Conservation (phyloP, 2,797 vertebrate species). For the Characodon lateralis region DNA sequence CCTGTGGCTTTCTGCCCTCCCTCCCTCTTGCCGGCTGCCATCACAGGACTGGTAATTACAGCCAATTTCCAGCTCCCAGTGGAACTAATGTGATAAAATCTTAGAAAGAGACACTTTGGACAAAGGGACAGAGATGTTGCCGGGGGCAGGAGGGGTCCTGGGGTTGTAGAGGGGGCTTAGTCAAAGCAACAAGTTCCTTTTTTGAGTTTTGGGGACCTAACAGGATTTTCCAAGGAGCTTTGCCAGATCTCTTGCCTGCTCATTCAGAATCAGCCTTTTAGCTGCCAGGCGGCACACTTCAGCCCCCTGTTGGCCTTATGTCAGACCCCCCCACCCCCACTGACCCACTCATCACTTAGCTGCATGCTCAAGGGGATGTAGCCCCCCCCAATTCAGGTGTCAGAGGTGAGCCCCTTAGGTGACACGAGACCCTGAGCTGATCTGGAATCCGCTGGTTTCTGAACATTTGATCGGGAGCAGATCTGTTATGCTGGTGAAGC, state of each 20-base stretch:
- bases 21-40: not conserved
- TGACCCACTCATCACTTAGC: slow-evolving; percentile 22
- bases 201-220: slow-evolving; percentile 79
- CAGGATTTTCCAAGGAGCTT: slow-evolving; percentile 93
- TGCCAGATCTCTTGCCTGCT: slow-evolving; percentile 85
- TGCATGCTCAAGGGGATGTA: slow-evolving; percentile 12
- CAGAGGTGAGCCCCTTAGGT: slow-evolving; percentile 27
- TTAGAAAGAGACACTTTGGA: slow-evolving; percentile 67
- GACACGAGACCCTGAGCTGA: not conserved
- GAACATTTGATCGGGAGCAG: not conserved
- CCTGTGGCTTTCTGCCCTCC: not conserved
- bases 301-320: slow-evolving; percentile 40
- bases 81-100: slow-evolving; percentile 83
- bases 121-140: slow-evolving; percentile 78
- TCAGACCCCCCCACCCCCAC: slow-evolving; percentile 13
- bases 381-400: slow-evolving; percentile 7
- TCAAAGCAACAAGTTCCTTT: slow-evolving; percentile 81
- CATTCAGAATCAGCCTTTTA: slow-evolving; percentile 76
- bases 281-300: slow-evolving; percentile 82
- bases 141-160: slow-evolving; percentile 42
- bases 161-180: slow-evolving; percentile 32
- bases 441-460: slow-evolving; percentile 8
- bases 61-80: slow-evolving; percentile 71
- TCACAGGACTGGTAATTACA: slow-evolving; percentile 40
- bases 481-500: not conserved